Percentiles rank a stretch among this genome's conserved stretches.
These are phyloP conservation scores for Labeo catla DNA, from an alignment of 2,113 vertebrate genomes.

Conservation along the genomic window DNA sequence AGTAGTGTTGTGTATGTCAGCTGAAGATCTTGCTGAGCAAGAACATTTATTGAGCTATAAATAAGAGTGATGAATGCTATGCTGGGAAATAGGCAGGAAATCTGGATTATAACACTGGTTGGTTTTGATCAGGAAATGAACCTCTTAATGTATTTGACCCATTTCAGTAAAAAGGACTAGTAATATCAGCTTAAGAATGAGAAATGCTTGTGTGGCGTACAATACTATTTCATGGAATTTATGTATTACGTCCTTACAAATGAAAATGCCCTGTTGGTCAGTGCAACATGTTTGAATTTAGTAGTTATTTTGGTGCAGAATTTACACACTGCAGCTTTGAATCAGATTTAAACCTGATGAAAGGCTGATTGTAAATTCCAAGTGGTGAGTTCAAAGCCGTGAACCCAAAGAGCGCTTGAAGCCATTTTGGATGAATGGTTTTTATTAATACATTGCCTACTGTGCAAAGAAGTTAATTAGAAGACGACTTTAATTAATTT, in stretches of 20 bases:
- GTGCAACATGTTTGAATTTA: neutral
- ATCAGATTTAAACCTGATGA: neutral
- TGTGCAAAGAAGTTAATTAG: conserved; percentile 38
- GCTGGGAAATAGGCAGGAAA: conserved; percentile 23
- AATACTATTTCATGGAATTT: neutral
- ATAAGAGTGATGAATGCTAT: conserved; percentile 27
- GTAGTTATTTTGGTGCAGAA: neutral
- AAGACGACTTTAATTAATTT: conserved; percentile 30
- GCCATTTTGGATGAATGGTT: conserved; percentile 24
- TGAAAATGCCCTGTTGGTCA: neutral
- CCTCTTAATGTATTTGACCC: neutral
- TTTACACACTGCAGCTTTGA: neutral
- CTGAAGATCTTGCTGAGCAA: conserved; percentile 4
- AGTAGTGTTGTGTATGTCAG: conserved; percentile 30
- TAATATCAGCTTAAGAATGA: neutral
- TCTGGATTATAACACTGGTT: neutral
- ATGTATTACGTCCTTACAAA: neutral
- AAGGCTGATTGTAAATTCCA: conserved; percentile 11
- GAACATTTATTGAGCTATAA: conserved; percentile 10
- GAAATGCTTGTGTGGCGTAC: no score
- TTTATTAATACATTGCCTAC: conserved; percentile 41
- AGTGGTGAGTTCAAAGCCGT: neutral
- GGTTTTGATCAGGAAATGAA: neutral
- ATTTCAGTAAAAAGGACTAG: neutral
- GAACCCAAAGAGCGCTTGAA: conserved; percentile 20